Conservation (phyloP, 1,140 invertebrate genomes). For the Anastrepha obliqua region DNA sequence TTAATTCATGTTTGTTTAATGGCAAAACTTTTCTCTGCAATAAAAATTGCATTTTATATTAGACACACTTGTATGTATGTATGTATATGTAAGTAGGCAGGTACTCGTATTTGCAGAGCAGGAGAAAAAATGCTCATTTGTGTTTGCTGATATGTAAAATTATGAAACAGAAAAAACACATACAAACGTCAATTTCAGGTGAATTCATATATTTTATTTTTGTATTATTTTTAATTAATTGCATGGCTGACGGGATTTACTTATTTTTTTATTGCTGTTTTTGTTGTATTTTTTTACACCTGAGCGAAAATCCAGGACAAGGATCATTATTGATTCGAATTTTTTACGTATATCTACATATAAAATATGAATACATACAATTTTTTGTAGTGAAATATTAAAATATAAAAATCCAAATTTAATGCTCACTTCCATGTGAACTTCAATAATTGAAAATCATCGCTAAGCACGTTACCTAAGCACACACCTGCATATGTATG, state of each 20-base stretch:
- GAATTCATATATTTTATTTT: neutral
- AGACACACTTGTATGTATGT: neutral
- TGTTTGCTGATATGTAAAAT: neutral
- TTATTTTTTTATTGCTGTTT: neutral
- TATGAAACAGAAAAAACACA: neutral
- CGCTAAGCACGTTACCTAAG: no score
- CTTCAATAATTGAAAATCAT: no score
- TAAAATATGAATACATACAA: neutral
- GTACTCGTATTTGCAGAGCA: neutral
- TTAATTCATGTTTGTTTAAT: constrained; percentile 1
- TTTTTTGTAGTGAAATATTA: neutral
- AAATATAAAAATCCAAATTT: neutral
- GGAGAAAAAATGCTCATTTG: neutral
- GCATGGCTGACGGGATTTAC: neutral
- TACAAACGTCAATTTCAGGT: constrained; percentile 5
- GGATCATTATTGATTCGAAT: neutral
- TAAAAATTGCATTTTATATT: neutral
- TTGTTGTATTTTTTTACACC: neutral
- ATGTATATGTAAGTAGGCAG: neutral
- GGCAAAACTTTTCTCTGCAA: neutral
- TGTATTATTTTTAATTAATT: constrained; percentile 28
- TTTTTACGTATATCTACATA: neutral
- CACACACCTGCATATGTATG: no score
- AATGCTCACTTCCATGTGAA: neutral
- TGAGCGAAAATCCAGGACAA: neutral